A percentile compares a stretch with the other conserved stretches of the same genome.
phyloP scores from a whole-genome alignment of 1,140 invertebrate species.

The Bathynomus jamesi region DNA sequence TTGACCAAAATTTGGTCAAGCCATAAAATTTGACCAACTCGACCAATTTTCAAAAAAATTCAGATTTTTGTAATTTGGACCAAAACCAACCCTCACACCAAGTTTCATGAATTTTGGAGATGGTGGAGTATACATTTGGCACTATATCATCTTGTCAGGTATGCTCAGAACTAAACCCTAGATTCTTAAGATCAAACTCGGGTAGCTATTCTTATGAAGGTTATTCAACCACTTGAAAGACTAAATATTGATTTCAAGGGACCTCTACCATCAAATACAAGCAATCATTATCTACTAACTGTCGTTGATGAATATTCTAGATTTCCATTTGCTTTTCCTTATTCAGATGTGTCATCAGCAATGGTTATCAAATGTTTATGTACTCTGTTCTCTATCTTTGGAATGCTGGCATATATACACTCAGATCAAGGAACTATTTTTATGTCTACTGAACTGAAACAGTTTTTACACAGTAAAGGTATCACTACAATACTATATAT shows the following conservation, averaged over 20 bases:
- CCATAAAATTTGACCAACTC: too few relatives aligned
- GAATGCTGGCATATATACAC: not conserved
- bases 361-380: constrained; percentile 4
- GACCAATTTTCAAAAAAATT: too few relatives aligned
- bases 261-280: not conserved
- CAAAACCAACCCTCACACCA: too few relatives aligned
- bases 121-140: too few relatives aligned
- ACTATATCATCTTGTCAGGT: too few relatives aligned
- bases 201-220: not conserved
- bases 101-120: too few relatives aligned
- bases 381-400: constrained; percentile 3
- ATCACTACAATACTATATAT: too few relatives aligned
- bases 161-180: not conserved
- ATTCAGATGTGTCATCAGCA: not conserved
- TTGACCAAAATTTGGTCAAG: too few relatives aligned
- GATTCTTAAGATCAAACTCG: not conserved
- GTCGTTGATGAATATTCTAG: constrained; percentile 9
- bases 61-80: too few relatives aligned
- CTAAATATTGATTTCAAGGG: too few relatives aligned
- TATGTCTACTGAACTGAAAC: constrained; percentile 1
- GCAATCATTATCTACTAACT: not conserved
- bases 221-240: too few relatives aligned
- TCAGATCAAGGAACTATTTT: not conserved
- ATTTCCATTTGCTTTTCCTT: constrained; percentile 9
- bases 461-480: too few relatives aligned